These are phyloP conservation scores for Troilus luridus DNA, from an alignment of 2,888 invertebrate species.

Conservation along the genomic window DNA sequence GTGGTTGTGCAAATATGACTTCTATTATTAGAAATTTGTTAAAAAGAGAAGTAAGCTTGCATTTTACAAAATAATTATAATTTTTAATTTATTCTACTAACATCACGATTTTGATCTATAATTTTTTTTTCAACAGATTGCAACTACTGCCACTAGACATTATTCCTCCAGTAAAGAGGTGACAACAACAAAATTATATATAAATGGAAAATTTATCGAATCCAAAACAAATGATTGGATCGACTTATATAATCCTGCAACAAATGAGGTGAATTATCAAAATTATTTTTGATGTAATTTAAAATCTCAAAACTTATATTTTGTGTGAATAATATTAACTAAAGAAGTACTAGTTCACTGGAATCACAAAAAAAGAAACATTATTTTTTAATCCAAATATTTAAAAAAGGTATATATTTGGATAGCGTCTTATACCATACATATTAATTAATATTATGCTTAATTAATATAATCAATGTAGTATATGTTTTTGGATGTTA, in stretches of 20 bases:
- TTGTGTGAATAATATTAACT: not conserved
- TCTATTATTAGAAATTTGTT: constrained; percentile 43
- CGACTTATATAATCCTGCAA: constrained; percentile 95
- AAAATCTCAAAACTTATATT: not conserved
- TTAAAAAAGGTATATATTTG: not conserved
- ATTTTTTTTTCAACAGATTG: constrained; percentile 31
- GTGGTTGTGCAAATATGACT: not conserved
- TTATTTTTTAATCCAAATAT: not conserved
- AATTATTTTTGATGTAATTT: not conserved
- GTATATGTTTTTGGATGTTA: not conserved
- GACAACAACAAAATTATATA: constrained; percentile 91
- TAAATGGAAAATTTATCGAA: constrained; percentile 89
- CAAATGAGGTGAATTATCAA: constrained; percentile 77
- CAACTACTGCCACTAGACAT: constrained; percentile 32
- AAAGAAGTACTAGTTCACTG: not conserved
- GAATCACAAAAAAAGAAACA: no score
- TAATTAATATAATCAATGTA: not conserved
- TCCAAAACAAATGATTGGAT: constrained; percentile 95
- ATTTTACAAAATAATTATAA: not conserved
- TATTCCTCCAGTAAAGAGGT: constrained; percentile 26
- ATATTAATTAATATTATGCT: not conserved
- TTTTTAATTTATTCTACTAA: not conserved
- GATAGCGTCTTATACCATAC: not conserved
- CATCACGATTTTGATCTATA: not conserved
- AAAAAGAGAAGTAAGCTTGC: constrained; percentile 28